phyloP scores from a whole-genome alignment of 2,888 invertebrate genomes.

The Lasioglossum vierecki region DNA sequence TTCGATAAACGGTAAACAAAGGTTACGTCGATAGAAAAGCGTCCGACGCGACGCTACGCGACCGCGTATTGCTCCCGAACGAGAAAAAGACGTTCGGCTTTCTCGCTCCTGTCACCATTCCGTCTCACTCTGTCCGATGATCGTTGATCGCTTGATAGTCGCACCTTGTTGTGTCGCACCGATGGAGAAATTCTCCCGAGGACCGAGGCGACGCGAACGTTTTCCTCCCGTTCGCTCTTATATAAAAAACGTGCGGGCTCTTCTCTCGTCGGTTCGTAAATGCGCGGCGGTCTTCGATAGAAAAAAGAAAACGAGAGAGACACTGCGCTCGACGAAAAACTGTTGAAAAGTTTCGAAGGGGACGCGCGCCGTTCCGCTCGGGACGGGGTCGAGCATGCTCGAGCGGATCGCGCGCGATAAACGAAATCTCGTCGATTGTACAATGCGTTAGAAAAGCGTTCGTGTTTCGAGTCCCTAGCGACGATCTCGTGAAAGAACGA shows the following conservation, averaged over 20 bases:
- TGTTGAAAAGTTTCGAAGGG: background rate
- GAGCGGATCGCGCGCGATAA: background rate
- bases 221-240: background rate
- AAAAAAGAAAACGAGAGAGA: background rate
- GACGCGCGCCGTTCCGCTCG: background rate
- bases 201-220: background rate
- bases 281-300: background rate
- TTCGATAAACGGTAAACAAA: constrained; percentile 24
- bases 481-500: background rate
- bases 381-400: background rate
- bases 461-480: background rate
- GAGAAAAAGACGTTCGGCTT: background rate
- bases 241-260: background rate
- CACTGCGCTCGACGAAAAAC: background rate
- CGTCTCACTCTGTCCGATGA: background rate
- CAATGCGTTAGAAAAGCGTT: background rate
- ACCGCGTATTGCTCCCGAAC: background rate
- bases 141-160: background rate
- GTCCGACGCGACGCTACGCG: background rate
- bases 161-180: background rate
- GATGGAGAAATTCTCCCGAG: background rate
- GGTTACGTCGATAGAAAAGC: background rate
- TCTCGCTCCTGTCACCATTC: background rate
- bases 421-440: constrained; percentile 12
- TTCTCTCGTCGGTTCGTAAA: background rate